Conservation (phyloP, 2,888 invertebrate genomes). For the Steromphala cineraria region DNA sequence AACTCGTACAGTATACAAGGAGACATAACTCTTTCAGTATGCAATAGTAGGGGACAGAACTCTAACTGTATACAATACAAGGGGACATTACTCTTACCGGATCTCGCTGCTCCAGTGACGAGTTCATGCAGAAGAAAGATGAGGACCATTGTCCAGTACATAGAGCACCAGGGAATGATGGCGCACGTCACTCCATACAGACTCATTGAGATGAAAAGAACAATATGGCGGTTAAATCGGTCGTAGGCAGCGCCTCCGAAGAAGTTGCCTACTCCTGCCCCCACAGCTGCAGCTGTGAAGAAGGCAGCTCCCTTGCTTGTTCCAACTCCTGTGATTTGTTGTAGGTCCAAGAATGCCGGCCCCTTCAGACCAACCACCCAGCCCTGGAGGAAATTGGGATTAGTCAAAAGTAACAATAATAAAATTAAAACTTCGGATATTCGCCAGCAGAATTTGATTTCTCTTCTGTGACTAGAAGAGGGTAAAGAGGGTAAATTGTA, state of each 20-base stretch:
- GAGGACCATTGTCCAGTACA: constrained; percentile 5
- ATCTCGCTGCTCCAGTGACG: neutral
- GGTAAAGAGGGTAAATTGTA: too few relatives aligned
- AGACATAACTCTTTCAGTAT: neutral
- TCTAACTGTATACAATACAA: neutral
- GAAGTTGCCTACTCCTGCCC: constrained; percentile 4
- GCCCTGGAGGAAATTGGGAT: constrained; percentile 19
- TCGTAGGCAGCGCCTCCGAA: neutral
- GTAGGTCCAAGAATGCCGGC: constrained; percentile 38
- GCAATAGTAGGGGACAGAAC: too few relatives aligned
- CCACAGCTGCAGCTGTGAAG: constrained; percentile 39
- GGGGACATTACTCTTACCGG: neutral
- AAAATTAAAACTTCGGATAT: too few relatives aligned
- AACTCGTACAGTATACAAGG: too few relatives aligned
- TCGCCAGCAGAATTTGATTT: too few relatives aligned
- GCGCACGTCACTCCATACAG: constrained; percentile 13
- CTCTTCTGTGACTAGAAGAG: too few relatives aligned
- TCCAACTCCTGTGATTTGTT: constrained; percentile 33
- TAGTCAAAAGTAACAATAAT: too few relatives aligned
- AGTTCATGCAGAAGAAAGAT: constrained; percentile 7
- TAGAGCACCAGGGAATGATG: neutral
- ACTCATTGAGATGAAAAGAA: neutral
- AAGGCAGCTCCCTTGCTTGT: constrained; percentile 37
- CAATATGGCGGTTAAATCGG: constrained; percentile 10
- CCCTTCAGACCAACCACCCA: constrained; percentile 41